Conservation (phyloP, 2,113 vertebrate species). For the Cisticola juncidis region DNA sequence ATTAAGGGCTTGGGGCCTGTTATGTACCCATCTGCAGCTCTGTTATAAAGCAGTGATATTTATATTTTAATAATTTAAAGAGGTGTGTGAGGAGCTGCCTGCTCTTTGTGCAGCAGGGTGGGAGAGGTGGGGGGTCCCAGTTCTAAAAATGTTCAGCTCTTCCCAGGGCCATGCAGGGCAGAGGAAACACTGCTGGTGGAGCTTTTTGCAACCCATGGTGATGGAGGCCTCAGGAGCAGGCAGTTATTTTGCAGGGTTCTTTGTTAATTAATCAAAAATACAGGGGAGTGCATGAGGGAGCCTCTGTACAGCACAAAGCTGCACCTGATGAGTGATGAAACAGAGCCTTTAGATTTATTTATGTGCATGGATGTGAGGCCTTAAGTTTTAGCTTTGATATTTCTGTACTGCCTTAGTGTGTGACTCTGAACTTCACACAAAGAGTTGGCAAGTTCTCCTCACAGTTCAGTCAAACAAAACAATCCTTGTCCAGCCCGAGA, state of each 20-base stretch:
- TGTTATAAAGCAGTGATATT: not conserved
- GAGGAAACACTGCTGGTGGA: not conserved
- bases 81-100: not conserved
- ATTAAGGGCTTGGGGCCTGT: not conserved
- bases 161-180: not conserved
- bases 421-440: not conserved
- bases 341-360: not conserved
- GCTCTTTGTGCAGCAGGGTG: not conserved
- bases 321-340: not conserved
- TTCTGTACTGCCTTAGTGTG: not conserved
- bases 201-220: not conserved
- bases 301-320: not conserved
- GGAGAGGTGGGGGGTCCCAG: not conserved
- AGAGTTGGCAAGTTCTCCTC: not conserved
- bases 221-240: not conserved
- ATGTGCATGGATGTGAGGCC: accelerated
- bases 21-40: not conserved
- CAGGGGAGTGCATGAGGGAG: not conserved
- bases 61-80: not conserved
- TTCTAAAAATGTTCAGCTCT: not conserved
- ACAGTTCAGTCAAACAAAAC: not conserved
- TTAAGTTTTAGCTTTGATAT: not conserved
- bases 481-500: not conserved
- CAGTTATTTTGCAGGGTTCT: not conserved
- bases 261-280: not conserved